Conservation (phyloP, 2,888 invertebrate species). For the Aphrophora alni region DNA sequence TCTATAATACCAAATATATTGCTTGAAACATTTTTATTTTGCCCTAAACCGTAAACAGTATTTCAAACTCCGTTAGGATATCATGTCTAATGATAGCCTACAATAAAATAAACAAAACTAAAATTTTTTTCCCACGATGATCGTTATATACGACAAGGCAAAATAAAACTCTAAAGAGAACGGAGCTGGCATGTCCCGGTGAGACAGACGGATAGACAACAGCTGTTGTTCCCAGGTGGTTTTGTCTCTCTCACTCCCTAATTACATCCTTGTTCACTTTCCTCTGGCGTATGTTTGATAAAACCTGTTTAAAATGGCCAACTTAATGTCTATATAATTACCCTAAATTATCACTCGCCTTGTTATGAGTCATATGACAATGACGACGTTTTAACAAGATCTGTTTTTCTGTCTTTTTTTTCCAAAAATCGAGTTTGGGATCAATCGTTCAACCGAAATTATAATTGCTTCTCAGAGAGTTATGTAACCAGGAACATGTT, state of each 20-base stretch:
- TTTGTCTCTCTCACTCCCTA: neutral
- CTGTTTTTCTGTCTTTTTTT: too few relatives aligned
- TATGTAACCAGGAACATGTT: too few relatives aligned
- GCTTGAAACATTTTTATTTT: too few relatives aligned
- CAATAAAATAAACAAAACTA: neutral
- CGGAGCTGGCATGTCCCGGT: constrained; percentile 4
- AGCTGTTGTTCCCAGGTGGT: constrained; percentile 3
- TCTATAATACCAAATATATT: too few relatives aligned
- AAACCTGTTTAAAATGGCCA: constrained; percentile 6
- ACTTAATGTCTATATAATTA: constrained; percentile 9
- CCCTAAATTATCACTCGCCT: neutral
- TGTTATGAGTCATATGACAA: neutral
- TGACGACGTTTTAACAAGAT: neutral
- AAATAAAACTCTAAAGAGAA: neutral
- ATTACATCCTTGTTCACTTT: constrained; percentile 9
- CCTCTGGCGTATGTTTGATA: constrained; percentile 4
- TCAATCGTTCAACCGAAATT: too few relatives aligned
- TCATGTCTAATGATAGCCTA: neutral
- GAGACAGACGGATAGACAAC: neutral
- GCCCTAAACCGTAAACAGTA: neutral
- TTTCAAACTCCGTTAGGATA: neutral
- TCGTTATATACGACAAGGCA: constrained; percentile 4
- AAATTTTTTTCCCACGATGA: neutral
- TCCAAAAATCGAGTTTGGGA: too few relatives aligned
- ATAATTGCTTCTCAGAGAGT: too few relatives aligned